These are phyloP conservation scores for Sminthurides aquaticus DNA, from an alignment of 2,888 invertebrate genomes.

Conservation along the genomic window DNA sequence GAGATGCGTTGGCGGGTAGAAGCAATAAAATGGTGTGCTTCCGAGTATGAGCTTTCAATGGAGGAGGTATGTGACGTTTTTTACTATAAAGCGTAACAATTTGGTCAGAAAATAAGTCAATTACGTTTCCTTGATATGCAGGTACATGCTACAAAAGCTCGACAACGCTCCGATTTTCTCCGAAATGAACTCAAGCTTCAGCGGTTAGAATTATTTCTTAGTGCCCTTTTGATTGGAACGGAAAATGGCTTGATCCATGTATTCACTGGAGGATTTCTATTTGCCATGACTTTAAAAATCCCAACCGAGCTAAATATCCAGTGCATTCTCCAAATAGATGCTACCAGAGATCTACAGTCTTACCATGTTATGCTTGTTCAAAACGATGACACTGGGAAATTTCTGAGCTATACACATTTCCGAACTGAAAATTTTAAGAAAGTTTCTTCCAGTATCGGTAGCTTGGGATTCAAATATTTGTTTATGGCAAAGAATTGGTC, in stretches of 20 bases:
- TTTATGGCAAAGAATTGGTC: conserved; percentile 37
- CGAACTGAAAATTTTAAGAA: conserved; percentile 28
- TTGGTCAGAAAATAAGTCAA: too few relatives aligned
- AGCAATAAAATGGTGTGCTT: conserved; percentile 34
- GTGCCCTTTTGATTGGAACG: conserved; percentile 71
- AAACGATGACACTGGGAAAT: conserved; percentile 23
- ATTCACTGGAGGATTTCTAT: conserved; percentile 38
- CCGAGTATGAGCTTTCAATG: conserved; percentile 31
- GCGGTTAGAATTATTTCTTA: conserved; percentile 49
- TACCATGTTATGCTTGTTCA: conserved; percentile 30
- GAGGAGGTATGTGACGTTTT: conserved; percentile 38
- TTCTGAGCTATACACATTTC: conserved; percentile 27
- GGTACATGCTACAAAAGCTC: conserved; percentile 32
- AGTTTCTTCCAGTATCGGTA: conserved; percentile 33
- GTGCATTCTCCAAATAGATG: conserved; percentile 27
- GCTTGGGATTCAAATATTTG: conserved; percentile 35
- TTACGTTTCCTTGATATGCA: conserved; percentile 16
- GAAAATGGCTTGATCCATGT: conserved; percentile 56
- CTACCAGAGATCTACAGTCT: conserved; percentile 27
- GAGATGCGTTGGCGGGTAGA: conserved; percentile 27
- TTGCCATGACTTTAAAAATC: conserved; percentile 27
- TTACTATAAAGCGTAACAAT: too few relatives aligned
- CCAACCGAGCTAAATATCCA: conserved; percentile 16
- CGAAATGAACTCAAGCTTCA: conserved; percentile 33
- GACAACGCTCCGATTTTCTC: conserved; percentile 33